A percentile compares a stretch with the other conserved stretches of the same genome.
phyloP scores from a whole-genome alignment of 2,888 invertebrate species.

The Apodemia zela region DNA sequence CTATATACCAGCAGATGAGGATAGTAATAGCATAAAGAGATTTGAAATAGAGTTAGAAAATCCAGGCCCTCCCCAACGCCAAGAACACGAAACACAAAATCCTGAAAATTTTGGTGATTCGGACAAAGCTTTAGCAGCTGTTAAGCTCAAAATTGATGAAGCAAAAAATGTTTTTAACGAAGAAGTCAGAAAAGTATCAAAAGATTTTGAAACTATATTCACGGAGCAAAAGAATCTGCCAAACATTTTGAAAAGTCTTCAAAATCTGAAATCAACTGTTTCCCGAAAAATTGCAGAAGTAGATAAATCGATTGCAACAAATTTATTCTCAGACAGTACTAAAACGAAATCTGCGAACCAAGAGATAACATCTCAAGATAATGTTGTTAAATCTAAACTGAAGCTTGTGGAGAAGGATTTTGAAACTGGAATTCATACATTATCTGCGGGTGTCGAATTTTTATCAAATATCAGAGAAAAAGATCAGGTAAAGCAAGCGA shows the following conservation, averaged over 20 bases:
- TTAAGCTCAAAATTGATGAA: constrained; percentile 50
- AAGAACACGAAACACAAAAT: constrained; percentile 67
- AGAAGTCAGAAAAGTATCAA: constrained; percentile 47
- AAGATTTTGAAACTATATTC: constrained; percentile 51
- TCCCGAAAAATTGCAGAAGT: constrained; percentile 51
- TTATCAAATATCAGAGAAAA: constrained; percentile 47
- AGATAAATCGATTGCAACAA: constrained; percentile 48
- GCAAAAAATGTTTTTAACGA: constrained; percentile 42
- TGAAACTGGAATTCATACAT: constrained; percentile 46
- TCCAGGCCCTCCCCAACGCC: constrained; percentile 63
- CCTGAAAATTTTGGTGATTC: constrained; percentile 50
- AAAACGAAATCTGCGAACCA: constrained; percentile 28
- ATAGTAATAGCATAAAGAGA: constrained; percentile 42
- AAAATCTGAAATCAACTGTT: constrained; percentile 49
- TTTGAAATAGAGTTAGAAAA: constrained; percentile 54
- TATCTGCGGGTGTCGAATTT: constrained; percentile 50
- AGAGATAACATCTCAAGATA: constrained; percentile 33
- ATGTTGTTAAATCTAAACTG: constrained; percentile 37
- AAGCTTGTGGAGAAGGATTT: constrained; percentile 52
- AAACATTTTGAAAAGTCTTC: constrained; percentile 47
- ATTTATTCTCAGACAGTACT: constrained; percentile 38
- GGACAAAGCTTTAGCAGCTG: constrained; percentile 40
- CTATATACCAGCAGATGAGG: constrained; percentile 39
- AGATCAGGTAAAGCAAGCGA: constrained; percentile 34
- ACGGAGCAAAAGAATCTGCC: constrained; percentile 47